Evolutionary conservation across 2,113 vertebrate species (phyloP), one percentile per base, ranked within the genome.

Genomic region (Pyxicephalus adspersus): DNA sequence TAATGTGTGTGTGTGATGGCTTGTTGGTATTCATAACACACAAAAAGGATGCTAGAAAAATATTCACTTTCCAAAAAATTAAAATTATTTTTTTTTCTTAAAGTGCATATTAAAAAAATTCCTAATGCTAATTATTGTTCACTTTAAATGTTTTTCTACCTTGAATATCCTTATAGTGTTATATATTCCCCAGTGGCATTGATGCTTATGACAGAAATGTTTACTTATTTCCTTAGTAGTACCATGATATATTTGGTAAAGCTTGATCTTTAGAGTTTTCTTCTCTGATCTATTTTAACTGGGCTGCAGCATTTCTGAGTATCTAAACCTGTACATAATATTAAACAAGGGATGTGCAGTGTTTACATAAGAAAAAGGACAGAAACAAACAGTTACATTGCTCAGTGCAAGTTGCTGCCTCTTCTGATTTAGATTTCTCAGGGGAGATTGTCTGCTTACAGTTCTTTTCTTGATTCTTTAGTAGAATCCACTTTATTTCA

Each of bases 281-380:
- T 79, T 51, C 70, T 51, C 31, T 71, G 31, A 71, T 22, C 55
- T 71, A 61, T 60, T 54, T 45, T 72, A 3, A 28, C 50, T 54
- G 20, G 11, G 19, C 3, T 17, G 52, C 65, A 51, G 19, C 9
- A 13, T 66, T 51, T 60, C 55, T 22, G 28, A n/a, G 31, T 71
- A 78, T 78, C 29, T 5, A 29, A 51, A 71, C 4, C 2, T 22
- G 50, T 19, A 72, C 66, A 50, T 34, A 80, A 25, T 23, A 66
- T 63, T 61, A 80, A 61, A 80, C 66, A 80, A 61, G 71, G 66
- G 65, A 80, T 80, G 38, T 15, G 18, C 9, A 5, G 50, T 80
- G 77, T 71, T 80, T 80, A 72, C 20, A 63, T 25, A 71, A 52
- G 51, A n/a, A 31, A 19, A 25, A 73, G 70, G 57, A 73, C 70